Evolutionary conservation across 2,888 invertebrate genomes (phyloP), one percentile per base, ranked within the genome.

Genomic region (Drosophila multiciliata): DNA sequence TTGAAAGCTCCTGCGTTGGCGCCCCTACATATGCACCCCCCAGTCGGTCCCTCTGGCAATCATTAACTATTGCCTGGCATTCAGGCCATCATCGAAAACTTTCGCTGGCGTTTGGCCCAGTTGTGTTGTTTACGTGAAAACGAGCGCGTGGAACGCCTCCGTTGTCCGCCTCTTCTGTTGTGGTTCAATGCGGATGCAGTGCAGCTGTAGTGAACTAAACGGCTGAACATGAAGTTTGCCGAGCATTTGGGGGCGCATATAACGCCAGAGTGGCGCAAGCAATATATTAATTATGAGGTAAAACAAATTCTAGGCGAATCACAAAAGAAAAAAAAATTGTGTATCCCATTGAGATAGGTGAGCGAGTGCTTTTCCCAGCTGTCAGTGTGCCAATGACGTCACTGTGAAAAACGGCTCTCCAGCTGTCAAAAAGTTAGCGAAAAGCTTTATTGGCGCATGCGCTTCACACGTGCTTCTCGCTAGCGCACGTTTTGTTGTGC

Each of bases 261-360:
- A 80, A 98, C 98, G 65, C 98, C 98, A 69, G 98, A 98, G 95
- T 98, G 98, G 98, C 94, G 97, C 81, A 98, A 97, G 92, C 98
- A 98, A 92, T 98, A 95, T 79, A 96, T 96, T 89, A 95, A 95
- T 91, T 96, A 96, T 93, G 96, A 96, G 94, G 96, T 95, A 90
- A 79, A 74, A 15, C 33, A 20, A 26, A 54, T 59, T 58, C 12
- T 53, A 0, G 9, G 20, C 33, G 11, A 38, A 29, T 26, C 20
- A 26, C 11, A 38, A 36, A n/a, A 11, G 15, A 50, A 49, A 52
- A 48, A 52, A 57, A 26, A 15, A 86, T 80, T 86, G 62, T 89
- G 84, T 85, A 86, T 80, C 48, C 55, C 42, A 38, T 60, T 42
- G 50, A 52, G 52, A 49, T 80, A 66, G 53, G 70, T 65, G 57